phyloP scores from a whole-genome alignment of 2,797 vertebrate species.

The Semaprochilodus insignis region DNA sequence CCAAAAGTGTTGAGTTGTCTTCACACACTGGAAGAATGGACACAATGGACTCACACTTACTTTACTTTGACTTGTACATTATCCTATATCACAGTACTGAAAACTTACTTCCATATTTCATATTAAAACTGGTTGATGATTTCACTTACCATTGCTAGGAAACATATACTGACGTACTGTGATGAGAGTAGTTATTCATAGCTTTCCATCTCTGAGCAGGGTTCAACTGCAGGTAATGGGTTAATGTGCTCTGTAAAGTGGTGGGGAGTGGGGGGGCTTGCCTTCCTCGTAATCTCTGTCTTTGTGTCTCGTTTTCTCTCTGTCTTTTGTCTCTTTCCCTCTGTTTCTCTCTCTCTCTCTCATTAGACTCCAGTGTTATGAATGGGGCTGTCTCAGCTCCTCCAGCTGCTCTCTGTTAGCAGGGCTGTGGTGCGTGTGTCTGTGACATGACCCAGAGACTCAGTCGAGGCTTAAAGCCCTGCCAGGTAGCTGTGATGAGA shows the following conservation, averaged over 20 bases:
- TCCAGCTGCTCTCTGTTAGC: slow-evolving; percentile 93
- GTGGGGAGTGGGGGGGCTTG: slow-evolving; percentile 14
- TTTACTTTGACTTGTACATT: no score
- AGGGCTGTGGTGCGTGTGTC: slow-evolving; percentile 49
- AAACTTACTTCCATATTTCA: no score
- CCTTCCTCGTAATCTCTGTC: slow-evolving; percentile 2
- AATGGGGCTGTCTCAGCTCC: slow-evolving; percentile 80
- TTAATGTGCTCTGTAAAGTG: slow-evolving; percentile 21
- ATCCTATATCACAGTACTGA: no score
- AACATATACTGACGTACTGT: neutral
- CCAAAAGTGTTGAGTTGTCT: no score
- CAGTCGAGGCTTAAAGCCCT: slow-evolving; percentile 78
- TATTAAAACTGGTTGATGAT: neutral
- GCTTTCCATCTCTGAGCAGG: neutral
- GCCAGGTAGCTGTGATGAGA: slow-evolving; percentile 92
- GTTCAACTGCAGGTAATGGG: slow-evolving; percentile 42
- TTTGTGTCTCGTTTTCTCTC: slow-evolving; percentile 60
- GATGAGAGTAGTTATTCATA: neutral
- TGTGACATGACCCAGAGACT: slow-evolving; percentile 86
- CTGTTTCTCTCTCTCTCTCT: slow-evolving; percentile 70
- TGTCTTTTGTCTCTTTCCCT: slow-evolving; percentile 60
- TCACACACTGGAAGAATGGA: no score
- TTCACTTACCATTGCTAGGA: neutral
- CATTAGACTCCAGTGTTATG: slow-evolving; percentile 84
- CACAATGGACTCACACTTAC: no score